phyloP scores from a whole-genome alignment of 2,888 invertebrate genomes.

The Phlogophora meticulosa region DNA sequence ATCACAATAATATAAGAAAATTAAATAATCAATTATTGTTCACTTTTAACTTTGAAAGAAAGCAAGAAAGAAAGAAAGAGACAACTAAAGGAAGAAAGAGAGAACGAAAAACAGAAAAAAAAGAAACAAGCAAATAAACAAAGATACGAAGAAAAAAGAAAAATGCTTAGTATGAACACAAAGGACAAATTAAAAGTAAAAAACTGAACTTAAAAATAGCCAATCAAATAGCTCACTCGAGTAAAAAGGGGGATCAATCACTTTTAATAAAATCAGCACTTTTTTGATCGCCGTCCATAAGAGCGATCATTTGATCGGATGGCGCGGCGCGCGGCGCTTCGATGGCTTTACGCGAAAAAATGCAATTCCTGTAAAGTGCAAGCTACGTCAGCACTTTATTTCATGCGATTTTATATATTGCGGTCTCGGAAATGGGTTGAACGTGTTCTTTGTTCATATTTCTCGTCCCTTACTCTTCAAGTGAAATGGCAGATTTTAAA shows the following conservation, averaged over 20 bases:
- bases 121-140: no score
- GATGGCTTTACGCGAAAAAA: conserved; percentile 52
- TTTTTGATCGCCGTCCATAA: conserved; percentile 35
- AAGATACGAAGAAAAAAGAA: no score
- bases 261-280: conserved; percentile 27
- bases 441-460: conserved; percentile 44
- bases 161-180: no score
- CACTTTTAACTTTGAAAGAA: no score
- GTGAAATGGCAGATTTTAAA: conserved; percentile 4
- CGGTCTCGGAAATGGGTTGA: conserved; percentile 18
- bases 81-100: no score
- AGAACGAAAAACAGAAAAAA: no score
- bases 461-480: neutral
- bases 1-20: neutral
- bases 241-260: neutral
- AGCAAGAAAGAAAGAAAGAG: no score
- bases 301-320: conserved; percentile 34
- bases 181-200: no score
- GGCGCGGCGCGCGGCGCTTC: neutral
- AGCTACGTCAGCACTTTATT: conserved; percentile 44
- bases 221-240: no score
- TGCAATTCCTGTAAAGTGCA: conserved; percentile 53
- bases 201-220: no score
- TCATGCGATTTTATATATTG: conserved; percentile 46
- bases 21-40: neutral